Base-by-base conservation (phyloP, 1,140 invertebrate genomes). In the Drosophila truncata region DNA sequence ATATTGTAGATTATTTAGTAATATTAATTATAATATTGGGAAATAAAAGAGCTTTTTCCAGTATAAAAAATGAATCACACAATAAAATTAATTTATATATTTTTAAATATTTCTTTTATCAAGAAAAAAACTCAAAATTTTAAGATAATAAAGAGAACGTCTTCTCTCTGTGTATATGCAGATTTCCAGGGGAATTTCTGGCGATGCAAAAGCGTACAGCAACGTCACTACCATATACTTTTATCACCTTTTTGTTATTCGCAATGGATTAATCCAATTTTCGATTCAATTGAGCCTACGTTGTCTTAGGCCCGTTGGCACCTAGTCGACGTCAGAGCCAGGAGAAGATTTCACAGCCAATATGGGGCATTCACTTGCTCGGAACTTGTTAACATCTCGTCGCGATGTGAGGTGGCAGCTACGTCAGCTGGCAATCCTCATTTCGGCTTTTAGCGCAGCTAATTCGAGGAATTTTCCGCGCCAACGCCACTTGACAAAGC, bases 391-490 rank as follows among this genome's bases (percentile, higher is more conserved):
- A 70, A 66, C 66, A 70, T 54, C 62, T 70, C n/a, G n/a, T 31
- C 47, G 66, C 39, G 63, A 69, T 65, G 6, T 52, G 27, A 64
- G 66, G 46, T 69, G 35, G 60, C 46, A 52, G 63, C 6, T 70
- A 54, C 65, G 65, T 70, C 42, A 58, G 37, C 4, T 33, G 42
- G 50, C 49, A 9, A 49, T 41, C 64, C 64, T 18, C 37, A 41
- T 11, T 58, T 70, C 27, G n/a, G 50, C 69, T 72, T 59, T 72
- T 70, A 58, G 65, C 52, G 50, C 33, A 33, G 49, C 23, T 71
- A 59, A 71, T 72, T 71, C 52, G 29, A 72, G 69, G 35, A 72
- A 73, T 25, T 72, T 72, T 73, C 70, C 70, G 23, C 70, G 29
- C 44, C 54, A 37, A 4, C 70, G 35, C 44, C 70, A 16, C 42